Percentiles rank a stretch among this genome's conserved stretches.
Evolutionary conservation across 2,888 invertebrate genomes (phyloP).

Genomic region (Deilephila elpenor): DNA sequence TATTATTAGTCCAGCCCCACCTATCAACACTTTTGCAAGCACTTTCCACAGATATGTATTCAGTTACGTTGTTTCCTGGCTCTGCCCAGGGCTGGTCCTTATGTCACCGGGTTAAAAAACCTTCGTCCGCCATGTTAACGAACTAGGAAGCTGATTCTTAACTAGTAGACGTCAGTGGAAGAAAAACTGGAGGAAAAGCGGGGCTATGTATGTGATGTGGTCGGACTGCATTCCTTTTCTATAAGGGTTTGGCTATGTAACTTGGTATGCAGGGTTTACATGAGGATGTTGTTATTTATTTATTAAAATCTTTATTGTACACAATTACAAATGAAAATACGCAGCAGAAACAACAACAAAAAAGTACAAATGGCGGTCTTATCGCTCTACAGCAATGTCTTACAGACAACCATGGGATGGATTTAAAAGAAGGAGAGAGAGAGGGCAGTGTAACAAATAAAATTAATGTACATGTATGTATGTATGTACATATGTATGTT

Average conservation of each 20-base stretch:
- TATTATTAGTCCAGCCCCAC: not conserved
- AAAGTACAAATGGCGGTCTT: too few species aligned
- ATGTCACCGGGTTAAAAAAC: slow-evolving; percentile 9
- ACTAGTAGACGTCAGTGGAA: slow-evolving; percentile 19
- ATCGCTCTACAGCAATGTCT: too few species aligned
- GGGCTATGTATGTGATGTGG: slow-evolving; percentile 1
- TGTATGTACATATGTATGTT: too few species aligned
- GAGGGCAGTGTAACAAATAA: too few species aligned
- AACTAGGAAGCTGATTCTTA: slow-evolving; percentile 30
- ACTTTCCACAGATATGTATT: slow-evolving; percentile 6
- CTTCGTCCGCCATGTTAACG: slow-evolving; percentile 11
- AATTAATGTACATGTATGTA: too few species aligned
- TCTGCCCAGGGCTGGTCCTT: slow-evolving; percentile 9
- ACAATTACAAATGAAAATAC: too few species aligned
- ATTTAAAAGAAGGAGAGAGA: too few species aligned
- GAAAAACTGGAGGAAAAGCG: slow-evolving; percentile 23
- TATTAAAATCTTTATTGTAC: too few species aligned
- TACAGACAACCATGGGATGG: too few species aligned
- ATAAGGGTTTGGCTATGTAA: slow-evolving; percentile 27
- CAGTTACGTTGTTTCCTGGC: slow-evolving; percentile 6
- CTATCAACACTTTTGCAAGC: not conserved
- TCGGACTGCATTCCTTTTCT: slow-evolving; percentile 25
- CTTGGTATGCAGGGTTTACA: not conserved
- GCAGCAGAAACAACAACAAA: too few species aligned
- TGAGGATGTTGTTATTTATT: not conserved